These are phyloP conservation scores for Pachycephala philippinensis DNA, from an alignment of 2,113 vertebrate species.

Conservation along the genomic window DNA sequence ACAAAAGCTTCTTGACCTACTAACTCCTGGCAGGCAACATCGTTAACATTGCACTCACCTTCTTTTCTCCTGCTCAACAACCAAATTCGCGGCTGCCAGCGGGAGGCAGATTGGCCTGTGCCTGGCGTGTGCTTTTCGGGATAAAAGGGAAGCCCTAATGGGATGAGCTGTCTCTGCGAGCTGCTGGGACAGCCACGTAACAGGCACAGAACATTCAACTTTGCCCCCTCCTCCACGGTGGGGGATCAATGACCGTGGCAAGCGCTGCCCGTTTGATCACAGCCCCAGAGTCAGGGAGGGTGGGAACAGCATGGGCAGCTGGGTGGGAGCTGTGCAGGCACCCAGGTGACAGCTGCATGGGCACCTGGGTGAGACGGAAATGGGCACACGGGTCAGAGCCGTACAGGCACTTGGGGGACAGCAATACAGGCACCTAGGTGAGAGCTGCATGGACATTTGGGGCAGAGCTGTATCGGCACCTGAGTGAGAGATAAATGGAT, in stretches of 20 bases:
- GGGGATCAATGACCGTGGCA: not conserved
- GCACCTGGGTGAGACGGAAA: not conserved
- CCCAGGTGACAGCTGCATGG: not conserved
- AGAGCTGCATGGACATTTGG: rapidly evolving
- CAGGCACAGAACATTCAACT: constrained; percentile 13
- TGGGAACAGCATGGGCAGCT: rapidly evolving
- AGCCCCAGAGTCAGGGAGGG: not conserved
- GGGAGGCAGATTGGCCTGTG: constrained; percentile 39
- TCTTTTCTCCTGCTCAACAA: not conserved
- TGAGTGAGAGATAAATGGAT: rapidly evolving
- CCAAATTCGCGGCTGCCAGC: not conserved
- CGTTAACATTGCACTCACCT: constrained; percentile 14
- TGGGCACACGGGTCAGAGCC: rapidly evolving
- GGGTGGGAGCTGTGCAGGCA: not conserved
- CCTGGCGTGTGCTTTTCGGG: not conserved
- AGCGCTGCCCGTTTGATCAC: not conserved
- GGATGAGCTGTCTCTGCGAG: constrained; percentile 11
- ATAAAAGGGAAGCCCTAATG: not conserved
- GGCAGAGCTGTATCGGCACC: too few relatives aligned
- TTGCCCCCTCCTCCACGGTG: not conserved
- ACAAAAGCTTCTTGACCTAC: constrained; percentile 64
- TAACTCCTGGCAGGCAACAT: constrained; percentile 28
- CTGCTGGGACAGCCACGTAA: not conserved
- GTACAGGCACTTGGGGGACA: rapidly evolving
- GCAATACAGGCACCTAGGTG: rapidly evolving